A percentile compares a stretch with the other conserved stretches of the same genome.
Evolutionary conservation across 2,113 vertebrate species (phyloP).

Genomic region (Daubentonia madagascariensis): DNA sequence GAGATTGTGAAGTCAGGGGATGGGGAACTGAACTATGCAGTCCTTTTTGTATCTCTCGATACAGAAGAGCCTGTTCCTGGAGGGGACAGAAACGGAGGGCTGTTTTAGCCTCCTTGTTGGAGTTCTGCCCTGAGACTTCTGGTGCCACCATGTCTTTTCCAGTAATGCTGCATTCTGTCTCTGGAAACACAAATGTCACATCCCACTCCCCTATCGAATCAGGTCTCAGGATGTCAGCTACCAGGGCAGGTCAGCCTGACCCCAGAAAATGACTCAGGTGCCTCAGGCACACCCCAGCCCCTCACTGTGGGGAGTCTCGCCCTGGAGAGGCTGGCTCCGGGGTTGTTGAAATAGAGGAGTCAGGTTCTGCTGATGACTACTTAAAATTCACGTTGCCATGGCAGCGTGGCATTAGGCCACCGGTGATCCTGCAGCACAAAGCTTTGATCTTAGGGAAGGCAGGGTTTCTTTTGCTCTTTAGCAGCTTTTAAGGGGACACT

Average conservation of each 20-base stretch:
- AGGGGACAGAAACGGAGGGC: not conserved
- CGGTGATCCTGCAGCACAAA: slow-evolving; percentile 67
- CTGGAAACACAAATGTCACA: not conserved
- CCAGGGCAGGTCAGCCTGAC: not conserved
- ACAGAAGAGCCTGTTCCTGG: not conserved
- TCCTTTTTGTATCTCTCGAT: not conserved
- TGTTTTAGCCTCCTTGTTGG: not conserved
- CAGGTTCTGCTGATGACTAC: slow-evolving; percentile 67
- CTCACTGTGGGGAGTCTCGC: not conserved
- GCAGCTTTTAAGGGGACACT: slow-evolving; percentile 70
- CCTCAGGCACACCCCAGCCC: not conserved
- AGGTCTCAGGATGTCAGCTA: not conserved
- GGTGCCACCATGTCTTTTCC: not conserved
- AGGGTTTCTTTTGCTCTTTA: slow-evolving; percentile 77
- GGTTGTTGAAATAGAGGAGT: slow-evolving; percentile 57
- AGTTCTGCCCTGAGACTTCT: not conserved
- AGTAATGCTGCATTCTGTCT: not conserved
- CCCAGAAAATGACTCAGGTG: not conserved
- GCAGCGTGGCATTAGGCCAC: slow-evolving; percentile 77
- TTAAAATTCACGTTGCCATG: slow-evolving; percentile 84
- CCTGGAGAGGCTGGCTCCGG: slow-evolving; percentile 36
- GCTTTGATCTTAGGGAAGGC: slow-evolving; percentile 82
- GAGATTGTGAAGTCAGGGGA: not conserved
- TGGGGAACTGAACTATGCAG: accelerated
- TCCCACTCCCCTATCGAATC: not conserved